Conservation (phyloP, 2,888 invertebrate species). For the Ditylenchus weischeri region DNA sequence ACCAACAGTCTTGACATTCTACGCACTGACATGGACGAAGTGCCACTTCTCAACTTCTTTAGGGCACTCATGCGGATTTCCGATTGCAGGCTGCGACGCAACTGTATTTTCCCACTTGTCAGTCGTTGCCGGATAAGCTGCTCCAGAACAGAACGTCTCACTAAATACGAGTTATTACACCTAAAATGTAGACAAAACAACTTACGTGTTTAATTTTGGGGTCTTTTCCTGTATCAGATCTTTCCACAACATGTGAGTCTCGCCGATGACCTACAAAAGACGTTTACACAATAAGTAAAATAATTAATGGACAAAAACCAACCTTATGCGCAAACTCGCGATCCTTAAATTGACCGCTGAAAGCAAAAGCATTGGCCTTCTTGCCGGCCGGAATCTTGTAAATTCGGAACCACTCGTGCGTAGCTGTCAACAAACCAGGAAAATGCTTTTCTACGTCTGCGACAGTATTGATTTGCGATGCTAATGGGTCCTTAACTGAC, state of each 20-base stretch:
- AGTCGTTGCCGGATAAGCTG: slow-evolving; percentile 29
- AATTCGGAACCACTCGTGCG: slow-evolving; percentile 96
- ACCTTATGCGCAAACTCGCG: slow-evolving; percentile 48
- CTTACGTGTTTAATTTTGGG: slow-evolving; percentile 49
- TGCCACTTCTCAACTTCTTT: slow-evolving; percentile 53
- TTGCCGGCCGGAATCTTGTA: slow-evolving; percentile 85
- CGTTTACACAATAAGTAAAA: too few species aligned
- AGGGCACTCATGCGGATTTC: slow-evolving; percentile 23
- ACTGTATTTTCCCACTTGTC: slow-evolving; percentile 32
- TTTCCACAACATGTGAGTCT: slow-evolving; percentile 62
- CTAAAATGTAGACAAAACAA: background rate
- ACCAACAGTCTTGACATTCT: too few species aligned
- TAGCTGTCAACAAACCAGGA: slow-evolving; percentile 59
- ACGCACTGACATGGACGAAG: slow-evolving; percentile 31
- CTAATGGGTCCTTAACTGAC: slow-evolving; percentile 75
- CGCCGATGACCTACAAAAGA: slow-evolving; percentile 51
- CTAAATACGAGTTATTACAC: slow-evolving; percentile 16
- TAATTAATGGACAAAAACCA: too few species aligned
- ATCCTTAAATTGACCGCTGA: slow-evolving; percentile 87
- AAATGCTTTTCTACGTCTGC: slow-evolving; percentile 82
- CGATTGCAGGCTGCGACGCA: slow-evolving; percentile 17
- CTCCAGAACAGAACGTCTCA: slow-evolving; percentile 27
- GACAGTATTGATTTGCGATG: slow-evolving; percentile 77
- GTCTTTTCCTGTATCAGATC: slow-evolving; percentile 53
- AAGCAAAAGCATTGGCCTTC: slow-evolving; percentile 93